phyloP scores from a whole-genome alignment of 2,888 invertebrate genomes.

The Sminthurinus aureus region DNA sequence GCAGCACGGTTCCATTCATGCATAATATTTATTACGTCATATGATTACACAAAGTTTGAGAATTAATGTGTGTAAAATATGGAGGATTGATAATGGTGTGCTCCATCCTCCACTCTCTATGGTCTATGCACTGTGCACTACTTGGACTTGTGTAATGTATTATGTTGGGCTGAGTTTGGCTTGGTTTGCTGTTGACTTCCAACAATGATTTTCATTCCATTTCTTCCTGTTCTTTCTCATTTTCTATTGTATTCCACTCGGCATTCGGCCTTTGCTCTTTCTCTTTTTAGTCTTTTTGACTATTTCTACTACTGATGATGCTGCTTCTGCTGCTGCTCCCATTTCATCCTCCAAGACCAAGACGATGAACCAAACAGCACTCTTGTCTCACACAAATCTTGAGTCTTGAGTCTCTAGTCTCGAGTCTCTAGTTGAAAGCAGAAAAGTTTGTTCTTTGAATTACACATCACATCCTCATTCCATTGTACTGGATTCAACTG shows the following conservation, averaged over 20 bases:
- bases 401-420: not conserved
- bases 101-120: not conserved
- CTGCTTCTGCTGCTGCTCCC: too few species aligned
- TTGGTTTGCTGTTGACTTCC: too few species aligned
- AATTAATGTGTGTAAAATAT: constrained; percentile 23
- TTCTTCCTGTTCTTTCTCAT: not conserved
- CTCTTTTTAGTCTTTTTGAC: not conserved
- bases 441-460: constrained; percentile 2
- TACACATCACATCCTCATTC: not conserved
- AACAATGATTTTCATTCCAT: too few species aligned
- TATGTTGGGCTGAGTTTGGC: too few species aligned
- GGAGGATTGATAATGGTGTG: not conserved
- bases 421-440: not conserved
- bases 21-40: constrained; percentile 18
- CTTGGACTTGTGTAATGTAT: not conserved
- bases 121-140: not conserved
- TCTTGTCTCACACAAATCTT: constrained; percentile 10
- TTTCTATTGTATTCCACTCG: not conserved
- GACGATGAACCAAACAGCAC: not conserved
- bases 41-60: constrained; percentile 19
- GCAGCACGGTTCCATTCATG: constrained; percentile 15
- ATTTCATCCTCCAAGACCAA: too few species aligned
- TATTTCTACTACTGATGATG: not conserved
- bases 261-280: not conserved
- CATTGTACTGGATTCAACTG: too few species aligned